phyloP scores from a whole-genome alignment of 2,113 vertebrate genomes.

The Corydoras maculifer region DNA sequence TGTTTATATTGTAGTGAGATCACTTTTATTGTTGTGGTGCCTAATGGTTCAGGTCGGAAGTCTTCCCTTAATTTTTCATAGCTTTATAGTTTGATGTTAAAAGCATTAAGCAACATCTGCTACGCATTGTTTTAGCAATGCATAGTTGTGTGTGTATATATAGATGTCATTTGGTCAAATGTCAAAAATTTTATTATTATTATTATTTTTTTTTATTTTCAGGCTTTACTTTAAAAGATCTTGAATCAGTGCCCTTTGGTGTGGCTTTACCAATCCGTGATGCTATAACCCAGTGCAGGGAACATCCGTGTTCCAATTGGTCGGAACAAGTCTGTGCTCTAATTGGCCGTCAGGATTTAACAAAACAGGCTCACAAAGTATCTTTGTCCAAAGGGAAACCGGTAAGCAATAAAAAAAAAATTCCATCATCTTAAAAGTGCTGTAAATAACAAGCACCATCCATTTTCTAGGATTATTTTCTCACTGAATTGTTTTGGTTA shows the following conservation, averaged over 20 bases:
- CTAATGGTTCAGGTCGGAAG: no score
- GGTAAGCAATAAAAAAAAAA: constrained; percentile 62
- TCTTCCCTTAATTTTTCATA: no score
- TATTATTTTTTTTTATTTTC: constrained; percentile 22
- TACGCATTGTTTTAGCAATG: no score
- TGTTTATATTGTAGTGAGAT: no score
- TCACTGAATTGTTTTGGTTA: no score
- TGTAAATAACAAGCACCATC: neutral
- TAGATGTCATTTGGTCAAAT: no score
- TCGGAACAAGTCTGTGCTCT: constrained; percentile 88
- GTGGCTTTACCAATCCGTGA: constrained; percentile 91
- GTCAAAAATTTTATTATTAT: no score
- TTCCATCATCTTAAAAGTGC: neutral
- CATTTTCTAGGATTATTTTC: neutral
- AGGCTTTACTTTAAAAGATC: constrained; percentile 90
- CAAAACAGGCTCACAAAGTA: constrained; percentile 88
- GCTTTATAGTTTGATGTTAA: no score
- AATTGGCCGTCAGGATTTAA: constrained; percentile 92
- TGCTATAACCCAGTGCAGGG: constrained; percentile 88
- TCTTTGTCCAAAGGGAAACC: constrained; percentile 82
- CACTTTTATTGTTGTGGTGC: no score
- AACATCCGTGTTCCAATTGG: constrained; percentile 92
- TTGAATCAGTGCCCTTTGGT: constrained; percentile 92
- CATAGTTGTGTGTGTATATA: no score
- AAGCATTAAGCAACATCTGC: no score